phyloP scores from a whole-genome alignment of 1,140 invertebrate species.

The Nasonia vitripennis region DNA sequence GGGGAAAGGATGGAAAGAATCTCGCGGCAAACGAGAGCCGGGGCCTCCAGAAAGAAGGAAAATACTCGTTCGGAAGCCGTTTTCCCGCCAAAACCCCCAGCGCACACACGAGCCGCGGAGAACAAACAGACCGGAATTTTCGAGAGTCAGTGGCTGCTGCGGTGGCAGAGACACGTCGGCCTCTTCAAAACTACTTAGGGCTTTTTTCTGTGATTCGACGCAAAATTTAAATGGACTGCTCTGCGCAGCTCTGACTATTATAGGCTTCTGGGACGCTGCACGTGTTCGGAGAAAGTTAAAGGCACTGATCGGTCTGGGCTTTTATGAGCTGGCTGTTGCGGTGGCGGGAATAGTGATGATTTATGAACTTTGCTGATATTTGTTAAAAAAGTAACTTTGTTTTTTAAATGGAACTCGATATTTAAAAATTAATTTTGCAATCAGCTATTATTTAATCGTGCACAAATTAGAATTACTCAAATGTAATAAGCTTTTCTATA shows the following conservation, averaged over 20 bases:
- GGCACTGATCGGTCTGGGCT: not conserved
- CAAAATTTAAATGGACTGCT: slow-evolving; percentile 27
- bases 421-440: no score
- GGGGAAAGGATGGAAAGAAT: not conserved
- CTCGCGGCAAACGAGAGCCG: not conserved
- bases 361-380: no score
- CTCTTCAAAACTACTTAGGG: slow-evolving; percentile 12
- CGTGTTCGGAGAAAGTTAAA: slow-evolving; percentile 16
- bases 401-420: no score
- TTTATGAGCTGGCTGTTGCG: not conserved
- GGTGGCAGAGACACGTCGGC: not conserved
- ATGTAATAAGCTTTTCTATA: no score
- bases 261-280: not conserved
- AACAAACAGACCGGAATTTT: slow-evolving; percentile 10
- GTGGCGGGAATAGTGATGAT: no score
- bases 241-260: not conserved
- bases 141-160: not conserved
- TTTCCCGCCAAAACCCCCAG: not conserved
- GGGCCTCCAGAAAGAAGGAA: not conserved
- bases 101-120: not conserved
- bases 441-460: no score
- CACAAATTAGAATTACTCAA: no score
- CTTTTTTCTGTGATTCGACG: slow-evolving; percentile 26
- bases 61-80: slow-evolving; percentile 28
- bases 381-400: no score